phyloP scores from a whole-genome alignment of 2,888 invertebrate species.

The Mycalesis mineus region DNA sequence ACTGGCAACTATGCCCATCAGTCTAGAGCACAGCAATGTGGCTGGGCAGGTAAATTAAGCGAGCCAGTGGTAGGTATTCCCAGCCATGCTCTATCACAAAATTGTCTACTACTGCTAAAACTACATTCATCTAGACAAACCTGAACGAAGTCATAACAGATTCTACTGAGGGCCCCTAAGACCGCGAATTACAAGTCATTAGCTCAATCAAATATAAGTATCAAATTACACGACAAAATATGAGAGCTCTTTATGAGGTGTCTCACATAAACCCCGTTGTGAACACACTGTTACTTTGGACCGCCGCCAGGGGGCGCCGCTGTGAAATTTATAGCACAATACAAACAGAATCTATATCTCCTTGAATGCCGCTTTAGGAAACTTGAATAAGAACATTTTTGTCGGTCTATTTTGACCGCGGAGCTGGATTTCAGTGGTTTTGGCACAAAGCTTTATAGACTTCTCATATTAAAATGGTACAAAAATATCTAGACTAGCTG shows the following conservation, averaged over 20 bases:
- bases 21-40: too few relatives aligned
- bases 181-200: neutral
- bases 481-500: too few relatives aligned
- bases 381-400: slow-evolving; percentile 1
- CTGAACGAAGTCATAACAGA: too few relatives aligned
- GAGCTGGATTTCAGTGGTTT: neutral
- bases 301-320: slow-evolving; percentile 35
- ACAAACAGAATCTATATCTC: slow-evolving; percentile 18
- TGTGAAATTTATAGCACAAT: slow-evolving; percentile 32
- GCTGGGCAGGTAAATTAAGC: too few relatives aligned
- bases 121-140: too few relatives aligned
- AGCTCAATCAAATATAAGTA: slow-evolving; percentile 24
- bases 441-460: neutral
- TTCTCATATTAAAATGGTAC: too few relatives aligned
- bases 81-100: too few relatives aligned
- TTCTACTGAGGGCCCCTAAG: too few relatives aligned
- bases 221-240: slow-evolving; percentile 50
- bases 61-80: too few relatives aligned
- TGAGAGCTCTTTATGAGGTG: slow-evolving; percentile 43
- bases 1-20: too few relatives aligned
- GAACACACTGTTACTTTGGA: slow-evolving; percentile 46
- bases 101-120: too few relatives aligned
- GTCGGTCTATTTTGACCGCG: neutral
- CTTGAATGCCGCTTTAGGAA: slow-evolving; percentile 1
- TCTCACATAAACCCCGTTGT: slow-evolving; percentile 42